These are phyloP conservation scores for Philaethria dido DNA, from an alignment of 2,888 invertebrate genomes.

Conservation along the genomic window DNA sequence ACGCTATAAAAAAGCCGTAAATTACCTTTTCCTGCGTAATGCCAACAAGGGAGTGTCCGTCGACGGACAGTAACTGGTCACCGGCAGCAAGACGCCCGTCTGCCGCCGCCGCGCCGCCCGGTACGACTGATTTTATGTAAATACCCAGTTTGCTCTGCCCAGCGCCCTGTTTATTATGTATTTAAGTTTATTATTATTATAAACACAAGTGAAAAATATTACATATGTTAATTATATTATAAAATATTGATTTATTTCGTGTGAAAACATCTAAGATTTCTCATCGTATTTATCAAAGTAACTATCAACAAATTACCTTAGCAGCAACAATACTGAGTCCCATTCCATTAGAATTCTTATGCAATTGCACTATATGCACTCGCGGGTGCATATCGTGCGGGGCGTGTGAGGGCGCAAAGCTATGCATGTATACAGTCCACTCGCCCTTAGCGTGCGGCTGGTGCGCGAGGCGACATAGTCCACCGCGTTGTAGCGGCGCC, in stretches of 20 bases:
- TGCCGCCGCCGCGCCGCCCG: conserved; percentile 95
- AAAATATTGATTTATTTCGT: too few relatives aligned
- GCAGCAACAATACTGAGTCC: conserved; percentile 99
- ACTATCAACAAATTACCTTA: conserved; percentile 83
- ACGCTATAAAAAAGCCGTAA: neutral
- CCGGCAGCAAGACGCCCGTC: conserved; percentile 98
- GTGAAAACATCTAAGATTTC: too few relatives aligned
- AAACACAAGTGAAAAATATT: neutral
- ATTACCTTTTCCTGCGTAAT: conserved; percentile 89
- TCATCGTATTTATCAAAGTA: too few relatives aligned
- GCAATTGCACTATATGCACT: conserved; percentile 93
- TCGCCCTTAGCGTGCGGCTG: conserved; percentile 95
- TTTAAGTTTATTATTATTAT: too few relatives aligned
- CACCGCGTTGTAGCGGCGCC: conserved; percentile 91
- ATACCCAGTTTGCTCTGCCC: conserved; percentile 92
- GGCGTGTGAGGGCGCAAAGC: conserved; percentile 85
- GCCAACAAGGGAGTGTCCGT: conserved; percentile 96
- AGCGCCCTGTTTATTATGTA: conserved; percentile 61
- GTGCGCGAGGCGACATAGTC: conserved; percentile 94
- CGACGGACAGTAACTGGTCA: conserved; percentile 98
- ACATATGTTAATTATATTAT: too few relatives aligned
- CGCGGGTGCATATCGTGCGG: conserved; percentile 86
- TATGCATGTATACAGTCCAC: conserved; percentile 97
- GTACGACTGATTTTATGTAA: conserved; percentile 99
- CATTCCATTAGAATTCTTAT: conserved; percentile 98